Conservation (phyloP, 1,140 invertebrate genomes). For the Solenopsis fugax region DNA sequence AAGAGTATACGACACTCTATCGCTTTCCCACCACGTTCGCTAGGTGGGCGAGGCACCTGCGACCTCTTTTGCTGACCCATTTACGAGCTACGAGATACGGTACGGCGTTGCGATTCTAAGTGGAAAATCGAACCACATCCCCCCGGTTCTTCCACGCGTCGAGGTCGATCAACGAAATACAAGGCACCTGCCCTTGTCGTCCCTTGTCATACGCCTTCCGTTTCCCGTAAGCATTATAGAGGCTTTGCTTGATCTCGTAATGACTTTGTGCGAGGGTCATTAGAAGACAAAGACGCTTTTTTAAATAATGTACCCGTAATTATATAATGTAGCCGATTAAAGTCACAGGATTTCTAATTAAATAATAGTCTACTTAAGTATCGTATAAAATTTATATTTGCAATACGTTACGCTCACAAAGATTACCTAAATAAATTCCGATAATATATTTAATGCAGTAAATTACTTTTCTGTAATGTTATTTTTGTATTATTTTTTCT, state of each 20-base stretch:
- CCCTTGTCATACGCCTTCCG: background rate
- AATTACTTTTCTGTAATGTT: background rate
- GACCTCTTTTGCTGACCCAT: conserved; percentile 76
- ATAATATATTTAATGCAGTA: background rate
- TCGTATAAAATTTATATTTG: background rate
- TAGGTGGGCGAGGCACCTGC: conserved; percentile 76
- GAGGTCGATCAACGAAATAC: conserved; percentile 57
- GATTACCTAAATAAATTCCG: background rate
- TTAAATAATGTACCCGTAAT: background rate
- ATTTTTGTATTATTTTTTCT: background rate
- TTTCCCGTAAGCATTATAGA: background rate
- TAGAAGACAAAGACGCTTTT: background rate
- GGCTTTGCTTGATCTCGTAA: background rate
- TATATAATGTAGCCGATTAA: background rate
- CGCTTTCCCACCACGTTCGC: conserved; percentile 53
- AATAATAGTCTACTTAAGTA: background rate
- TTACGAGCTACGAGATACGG: conserved; percentile 67
- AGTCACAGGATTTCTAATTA: background rate
- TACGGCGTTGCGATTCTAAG: conserved; percentile 63
- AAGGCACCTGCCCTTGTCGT: background rate
- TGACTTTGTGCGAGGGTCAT: background rate
- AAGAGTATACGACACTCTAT: conserved; percentile 61
- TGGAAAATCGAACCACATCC: conserved; percentile 60
- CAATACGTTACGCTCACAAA: background rate
- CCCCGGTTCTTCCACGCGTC: conserved; percentile 49